Conservation (phyloP, 2,797 vertebrate species). For the Gorsachius magnificus region DNA sequence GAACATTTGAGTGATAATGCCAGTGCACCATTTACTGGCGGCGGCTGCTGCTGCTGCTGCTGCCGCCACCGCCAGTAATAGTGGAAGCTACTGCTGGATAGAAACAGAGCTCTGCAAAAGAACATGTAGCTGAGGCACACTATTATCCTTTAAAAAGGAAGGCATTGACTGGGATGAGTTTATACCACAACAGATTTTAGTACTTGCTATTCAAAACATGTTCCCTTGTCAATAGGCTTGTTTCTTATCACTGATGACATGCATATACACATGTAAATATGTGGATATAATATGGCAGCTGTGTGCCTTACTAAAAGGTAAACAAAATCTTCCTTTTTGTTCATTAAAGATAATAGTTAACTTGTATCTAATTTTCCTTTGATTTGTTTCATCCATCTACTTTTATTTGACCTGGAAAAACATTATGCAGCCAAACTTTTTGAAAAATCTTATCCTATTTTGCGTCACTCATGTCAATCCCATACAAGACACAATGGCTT, state of each 20-base stretch:
- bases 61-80: not conserved
- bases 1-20: not conserved
- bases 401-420: not conserved
- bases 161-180: not conserved
- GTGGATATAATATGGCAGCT: not conserved
- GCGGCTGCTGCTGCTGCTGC: too few relatives aligned
- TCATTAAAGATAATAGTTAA: not conserved
- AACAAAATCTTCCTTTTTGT: not conserved
- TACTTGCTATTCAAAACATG: not conserved
- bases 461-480: not conserved
- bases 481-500: fast-evolving
- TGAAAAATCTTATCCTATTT: not conserved
- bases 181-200: not conserved
- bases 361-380: not conserved
- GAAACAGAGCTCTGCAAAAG: not conserved
- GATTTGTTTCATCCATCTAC: not conserved
- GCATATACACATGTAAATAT: not conserved
- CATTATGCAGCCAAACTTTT: not conserved
- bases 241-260: not conserved
- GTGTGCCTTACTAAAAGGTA: not conserved
- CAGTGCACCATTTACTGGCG: not conserved
- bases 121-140: not conserved
- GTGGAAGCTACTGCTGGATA: not conserved
- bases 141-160: not conserved
- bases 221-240: not conserved